phyloP scores from a whole-genome alignment of 2,797 vertebrate genomes.

The Pteronotus mesoamericanus region DNA sequence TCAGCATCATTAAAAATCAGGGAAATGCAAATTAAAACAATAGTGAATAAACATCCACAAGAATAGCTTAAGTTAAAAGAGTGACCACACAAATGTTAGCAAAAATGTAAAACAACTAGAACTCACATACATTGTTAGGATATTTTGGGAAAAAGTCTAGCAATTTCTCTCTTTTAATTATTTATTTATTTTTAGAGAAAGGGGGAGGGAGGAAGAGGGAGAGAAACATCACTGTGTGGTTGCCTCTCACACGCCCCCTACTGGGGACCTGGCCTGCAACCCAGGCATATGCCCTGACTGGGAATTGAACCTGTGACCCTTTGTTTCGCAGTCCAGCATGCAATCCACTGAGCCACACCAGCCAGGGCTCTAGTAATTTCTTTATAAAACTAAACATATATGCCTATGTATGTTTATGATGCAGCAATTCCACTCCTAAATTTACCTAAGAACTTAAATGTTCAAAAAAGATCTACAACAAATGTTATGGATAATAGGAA shows the following conservation, averaged over 20 bases:
- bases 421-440: neutral
- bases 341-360: no score
- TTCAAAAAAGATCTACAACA: neutral
- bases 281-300: no score
- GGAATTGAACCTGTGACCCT: no score
- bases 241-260: no score
- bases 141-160: neutral
- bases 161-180: neutral
- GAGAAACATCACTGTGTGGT: no score
- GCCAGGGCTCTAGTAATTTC: no score
- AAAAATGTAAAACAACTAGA: slow-evolving; percentile 39
- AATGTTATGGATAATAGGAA: neutral
- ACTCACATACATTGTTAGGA: neutral
- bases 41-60: neutral
- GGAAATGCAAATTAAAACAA: neutral
- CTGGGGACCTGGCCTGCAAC: no score
- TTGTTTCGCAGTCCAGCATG: no score
- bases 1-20: neutral
- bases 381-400: slow-evolving; percentile 25
- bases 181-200: no score
- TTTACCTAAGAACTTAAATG: neutral
- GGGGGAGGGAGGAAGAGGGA: no score
- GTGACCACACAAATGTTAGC: neutral
- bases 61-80: neutral
- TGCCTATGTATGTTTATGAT: neutral